phyloP scores from a whole-genome alignment of 92 coral and sea anemone genomes.

The Galaxea fascicularis region DNA sequence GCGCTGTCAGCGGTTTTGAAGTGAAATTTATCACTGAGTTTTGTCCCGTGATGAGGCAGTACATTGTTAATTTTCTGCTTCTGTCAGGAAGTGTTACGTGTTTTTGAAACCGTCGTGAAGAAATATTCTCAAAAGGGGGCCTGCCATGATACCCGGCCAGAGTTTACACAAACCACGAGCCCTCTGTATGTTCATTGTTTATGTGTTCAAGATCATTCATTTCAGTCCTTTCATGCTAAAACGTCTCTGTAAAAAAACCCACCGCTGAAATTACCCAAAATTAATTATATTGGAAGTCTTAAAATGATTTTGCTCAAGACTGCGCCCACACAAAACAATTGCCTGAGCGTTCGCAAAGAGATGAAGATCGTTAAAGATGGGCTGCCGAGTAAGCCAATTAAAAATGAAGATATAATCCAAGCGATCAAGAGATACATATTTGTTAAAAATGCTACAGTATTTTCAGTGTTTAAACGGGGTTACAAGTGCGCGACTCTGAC shows the following conservation, averaged over 20 bases:
- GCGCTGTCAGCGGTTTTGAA: conserved; percentile 3
- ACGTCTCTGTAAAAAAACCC: background rate
- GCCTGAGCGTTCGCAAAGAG: background rate
- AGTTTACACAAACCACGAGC: background rate
- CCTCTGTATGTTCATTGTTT: background rate
- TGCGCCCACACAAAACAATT: background rate
- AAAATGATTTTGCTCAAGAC: background rate
- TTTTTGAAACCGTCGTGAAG: background rate
- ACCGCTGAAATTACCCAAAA: background rate
- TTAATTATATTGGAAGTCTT: conserved; percentile 5
- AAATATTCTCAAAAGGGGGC: background rate
- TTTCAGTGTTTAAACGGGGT: too few relatives aligned
- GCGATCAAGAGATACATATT: background rate
- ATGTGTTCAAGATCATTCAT: background rate
- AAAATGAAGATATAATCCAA: background rate
- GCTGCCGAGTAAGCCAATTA: background rate
- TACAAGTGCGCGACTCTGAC: too few relatives aligned
- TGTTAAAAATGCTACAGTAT: background rate
- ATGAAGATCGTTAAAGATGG: background rate
- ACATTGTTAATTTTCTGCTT: background rate
- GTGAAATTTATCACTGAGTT: background rate
- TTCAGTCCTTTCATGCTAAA: background rate
- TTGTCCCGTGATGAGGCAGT: background rate
- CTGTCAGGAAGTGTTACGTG: background rate
- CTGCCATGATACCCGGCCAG: background rate